Evolutionary conservation across 2,888 invertebrate genomes (phyloP).

Genomic region (Cynaeus angustus): DNA sequence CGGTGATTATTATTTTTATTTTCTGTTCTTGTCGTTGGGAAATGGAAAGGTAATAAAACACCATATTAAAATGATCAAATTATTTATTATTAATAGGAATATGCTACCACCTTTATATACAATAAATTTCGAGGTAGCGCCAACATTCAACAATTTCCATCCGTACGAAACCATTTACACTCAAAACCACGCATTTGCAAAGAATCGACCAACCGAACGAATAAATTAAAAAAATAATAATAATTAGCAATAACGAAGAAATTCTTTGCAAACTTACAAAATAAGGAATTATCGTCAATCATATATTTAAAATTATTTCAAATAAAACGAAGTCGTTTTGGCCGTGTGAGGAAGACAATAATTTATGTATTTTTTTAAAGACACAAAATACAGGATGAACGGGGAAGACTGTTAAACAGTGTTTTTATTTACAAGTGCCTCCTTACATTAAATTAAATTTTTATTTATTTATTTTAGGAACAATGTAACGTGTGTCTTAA

Average conservation of each 20-base stretch:
- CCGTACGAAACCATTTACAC: constrained; percentile 55
- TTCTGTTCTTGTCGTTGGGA: not conserved
- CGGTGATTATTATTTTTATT: no score
- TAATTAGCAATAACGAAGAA: constrained; percentile 36
- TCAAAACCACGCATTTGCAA: constrained; percentile 50
- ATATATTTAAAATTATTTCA: constrained; percentile 20
- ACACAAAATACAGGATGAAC: constrained; percentile 11
- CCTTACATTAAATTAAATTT: constrained; percentile 41
- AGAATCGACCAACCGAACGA: constrained; percentile 35
- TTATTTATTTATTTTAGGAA: constrained; percentile 49
- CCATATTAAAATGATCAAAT: constrained; percentile 59
- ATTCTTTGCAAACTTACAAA: constrained; percentile 52
- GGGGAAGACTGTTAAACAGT: constrained; percentile 48
- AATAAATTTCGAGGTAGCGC: constrained; percentile 69
- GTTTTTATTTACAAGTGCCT: constrained; percentile 43
- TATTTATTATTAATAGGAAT: constrained; percentile 70
- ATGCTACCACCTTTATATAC: constrained; percentile 71
- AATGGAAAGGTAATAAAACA: constrained; percentile 13
- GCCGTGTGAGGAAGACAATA: constrained; percentile 39
- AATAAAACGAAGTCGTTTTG: constrained; percentile 27
- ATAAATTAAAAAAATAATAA: constrained; percentile 48
- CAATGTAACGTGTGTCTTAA: constrained; percentile 48
- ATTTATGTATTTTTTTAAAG: constrained; percentile 14
- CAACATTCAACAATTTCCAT: constrained; percentile 63
- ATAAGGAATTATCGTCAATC: constrained; percentile 28